Evolutionary conservation across 1,140 invertebrate species (phyloP).

Genomic region (Ctenoplectra terminalis): DNA sequence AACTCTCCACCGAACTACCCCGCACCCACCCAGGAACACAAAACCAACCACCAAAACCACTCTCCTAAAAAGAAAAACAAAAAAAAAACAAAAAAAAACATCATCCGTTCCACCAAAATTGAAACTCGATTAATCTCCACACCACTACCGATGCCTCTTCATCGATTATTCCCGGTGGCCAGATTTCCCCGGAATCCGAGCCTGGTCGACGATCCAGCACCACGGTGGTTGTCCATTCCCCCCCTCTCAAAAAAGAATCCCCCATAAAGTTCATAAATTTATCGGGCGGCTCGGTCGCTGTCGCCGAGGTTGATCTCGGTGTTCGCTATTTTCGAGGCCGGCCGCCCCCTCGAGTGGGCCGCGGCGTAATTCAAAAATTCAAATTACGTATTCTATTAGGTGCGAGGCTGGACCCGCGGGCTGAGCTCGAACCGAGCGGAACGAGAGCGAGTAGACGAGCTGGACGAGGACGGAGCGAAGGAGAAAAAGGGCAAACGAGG

Average conservation of each 20-base stretch:
- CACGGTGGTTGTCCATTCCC: too few relatives aligned
- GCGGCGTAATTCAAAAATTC: conserved; percentile 75
- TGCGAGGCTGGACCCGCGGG: conserved; percentile 58
- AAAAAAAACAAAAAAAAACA: too few relatives aligned
- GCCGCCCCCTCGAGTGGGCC: neutral
- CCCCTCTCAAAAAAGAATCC: conserved; percentile 59
- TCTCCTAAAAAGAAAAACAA: too few relatives aligned
- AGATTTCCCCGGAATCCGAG: too few relatives aligned
- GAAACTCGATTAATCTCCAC: too few relatives aligned
- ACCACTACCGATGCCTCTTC: too few relatives aligned
- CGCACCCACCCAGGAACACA: too few relatives aligned
- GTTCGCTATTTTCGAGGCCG: conserved; percentile 20
- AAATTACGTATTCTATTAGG: conserved; percentile 82
- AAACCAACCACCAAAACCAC: too few relatives aligned
- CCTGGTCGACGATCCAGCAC: too few relatives aligned
- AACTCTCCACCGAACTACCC: too few relatives aligned
- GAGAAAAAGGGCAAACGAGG: conserved; percentile 34
- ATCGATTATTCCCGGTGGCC: too few relatives aligned
- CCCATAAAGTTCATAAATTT: conserved; percentile 76
- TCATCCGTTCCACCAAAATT: too few relatives aligned
- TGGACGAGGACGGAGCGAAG: neutral
- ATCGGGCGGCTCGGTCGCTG: conserved; percentile 43
- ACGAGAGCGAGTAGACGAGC: neutral
- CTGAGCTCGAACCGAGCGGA: neutral
- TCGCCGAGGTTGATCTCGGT: conserved; percentile 13